Evolutionary conservation across 2,888 invertebrate genomes (phyloP).

Genomic region (Galeruca laticollis): DNA sequence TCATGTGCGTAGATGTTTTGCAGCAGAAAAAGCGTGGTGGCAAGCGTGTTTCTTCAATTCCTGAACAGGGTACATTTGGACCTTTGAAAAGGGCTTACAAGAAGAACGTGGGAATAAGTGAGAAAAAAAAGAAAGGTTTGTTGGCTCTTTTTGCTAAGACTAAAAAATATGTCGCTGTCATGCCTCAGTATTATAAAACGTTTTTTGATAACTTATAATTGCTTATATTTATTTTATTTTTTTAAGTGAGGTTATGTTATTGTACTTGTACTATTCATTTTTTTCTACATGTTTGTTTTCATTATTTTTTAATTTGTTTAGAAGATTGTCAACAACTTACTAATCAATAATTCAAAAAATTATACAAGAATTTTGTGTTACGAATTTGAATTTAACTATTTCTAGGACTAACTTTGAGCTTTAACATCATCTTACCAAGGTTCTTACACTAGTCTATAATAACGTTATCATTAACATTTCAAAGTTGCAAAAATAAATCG

Average conservation of each 20-base stretch:
- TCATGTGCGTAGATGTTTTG: slow-evolving; percentile 12
- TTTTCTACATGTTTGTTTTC: slow-evolving; percentile 18
- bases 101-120: slow-evolving; percentile 20
- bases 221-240: slow-evolving; percentile 17
- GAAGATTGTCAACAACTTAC: slow-evolving; percentile 16
- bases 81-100: slow-evolving; percentile 24
- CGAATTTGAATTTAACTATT: too few species aligned
- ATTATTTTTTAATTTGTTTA: slow-evolving; percentile 17
- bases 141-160: slow-evolving; percentile 8
- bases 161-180: slow-evolving; percentile 16
- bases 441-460: too few species aligned
- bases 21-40: slow-evolving; percentile 6
- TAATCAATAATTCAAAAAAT: too few species aligned
- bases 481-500: slow-evolving; percentile 17
- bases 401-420: too few species aligned
- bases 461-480: slow-evolving; percentile 15
- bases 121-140: slow-evolving; percentile 23
- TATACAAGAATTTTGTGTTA: too few species aligned
- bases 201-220: slow-evolving; percentile 19
- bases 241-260: slow-evolving; percentile 18
- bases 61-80: slow-evolving; percentile 13
- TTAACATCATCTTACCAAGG: too few species aligned
- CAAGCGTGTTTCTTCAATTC: slow-evolving; percentile 7
- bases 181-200: slow-evolving; percentile 20
- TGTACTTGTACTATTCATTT: slow-evolving; percentile 12